Evolutionary conservation across 2,797 vertebrate genomes (phyloP), one percentile per base, ranked within the genome.

Genomic region (Pagetopsis macropterus): DNA sequence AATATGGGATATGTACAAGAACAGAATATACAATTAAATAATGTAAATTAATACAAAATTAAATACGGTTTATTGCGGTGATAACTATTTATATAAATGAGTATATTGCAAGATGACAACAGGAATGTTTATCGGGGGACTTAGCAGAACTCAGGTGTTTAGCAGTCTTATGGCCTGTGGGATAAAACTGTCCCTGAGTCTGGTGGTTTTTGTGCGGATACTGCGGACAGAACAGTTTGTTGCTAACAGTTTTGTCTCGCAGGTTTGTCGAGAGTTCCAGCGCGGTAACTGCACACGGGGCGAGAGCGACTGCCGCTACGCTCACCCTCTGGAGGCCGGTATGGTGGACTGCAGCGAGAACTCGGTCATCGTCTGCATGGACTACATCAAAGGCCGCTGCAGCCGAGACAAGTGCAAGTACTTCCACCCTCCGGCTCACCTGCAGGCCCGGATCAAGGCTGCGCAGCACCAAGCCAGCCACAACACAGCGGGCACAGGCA

Each of bases 341-440:
- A 98, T 99, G 97, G 97, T 99, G 89, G 98, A 99, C 89, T 95
- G 96, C 88, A 96, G 95, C 17, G 98, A 99, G 90, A 99, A 99
- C 88, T 98, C 97, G 0, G 98, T 99, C 89, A 98, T 97, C 21
- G 95, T 99, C 86, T 99, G 98, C 94, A 99, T 99, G 98, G 98
- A 99, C 95, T 98, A 97, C 94, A 97, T 99, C 92, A 99, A 99
- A 94, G 97, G 98, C 62, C 96, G 97, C 89, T 99, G 98, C 94
- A 95, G 94, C 87, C 91, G 98, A 78, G 98, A 99, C 94, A 99
- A 97, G 95, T 99, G 98, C 98, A 99, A 98, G 89, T 99, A 99
- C 92, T 99, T 99, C 93, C 98, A 99, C 87, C 98, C 98, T 62
- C 98, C 98, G 70, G 94, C 97, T 75, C 97, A 99, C 94, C 91